Conservation (phyloP, 2,797 vertebrate genomes). For the Galago senegalensis region DNA sequence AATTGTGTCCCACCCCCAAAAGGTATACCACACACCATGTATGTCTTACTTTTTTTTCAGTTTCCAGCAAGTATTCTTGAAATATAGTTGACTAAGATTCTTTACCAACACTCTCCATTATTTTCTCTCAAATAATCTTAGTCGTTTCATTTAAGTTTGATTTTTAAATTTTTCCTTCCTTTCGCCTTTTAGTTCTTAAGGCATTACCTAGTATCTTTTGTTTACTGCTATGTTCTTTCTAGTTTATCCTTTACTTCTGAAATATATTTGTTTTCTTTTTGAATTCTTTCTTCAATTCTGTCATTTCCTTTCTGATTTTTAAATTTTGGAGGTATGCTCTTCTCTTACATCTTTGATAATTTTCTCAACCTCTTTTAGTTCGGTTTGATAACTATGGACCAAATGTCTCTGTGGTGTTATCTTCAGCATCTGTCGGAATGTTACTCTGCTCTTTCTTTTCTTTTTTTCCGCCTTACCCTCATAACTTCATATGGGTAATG, state of each 20-base stretch:
- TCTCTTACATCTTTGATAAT: not conserved
- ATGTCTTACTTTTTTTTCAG: not conserved
- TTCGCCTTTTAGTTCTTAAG: not conserved
- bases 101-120: not conserved
- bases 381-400: not conserved
- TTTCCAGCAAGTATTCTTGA: slow-evolving; percentile 52
- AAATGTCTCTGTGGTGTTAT: not conserved
- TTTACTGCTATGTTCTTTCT: not conserved
- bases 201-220: not conserved
- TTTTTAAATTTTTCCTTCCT: not conserved
- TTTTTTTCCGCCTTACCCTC: not conserved
- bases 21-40: no score
- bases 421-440: not conserved
- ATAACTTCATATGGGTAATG: not conserved
- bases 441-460: slow-evolving; percentile 19
- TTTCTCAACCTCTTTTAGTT: slow-evolving; percentile 31
- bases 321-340: not conserved
- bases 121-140: slow-evolving; percentile 37
- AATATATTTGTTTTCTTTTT: slow-evolving; percentile 24
- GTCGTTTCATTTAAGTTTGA: not conserved
- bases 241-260: slow-evolving; percentile 45
- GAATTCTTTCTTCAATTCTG: not conserved
- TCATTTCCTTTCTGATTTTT: slow-evolving; percentile 15
- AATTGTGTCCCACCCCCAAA: no score
- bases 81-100: not conserved